These are phyloP conservation scores for Muscicapa striata DNA, from an alignment of 2,797 vertebrate species.

Conservation along the genomic window DNA sequence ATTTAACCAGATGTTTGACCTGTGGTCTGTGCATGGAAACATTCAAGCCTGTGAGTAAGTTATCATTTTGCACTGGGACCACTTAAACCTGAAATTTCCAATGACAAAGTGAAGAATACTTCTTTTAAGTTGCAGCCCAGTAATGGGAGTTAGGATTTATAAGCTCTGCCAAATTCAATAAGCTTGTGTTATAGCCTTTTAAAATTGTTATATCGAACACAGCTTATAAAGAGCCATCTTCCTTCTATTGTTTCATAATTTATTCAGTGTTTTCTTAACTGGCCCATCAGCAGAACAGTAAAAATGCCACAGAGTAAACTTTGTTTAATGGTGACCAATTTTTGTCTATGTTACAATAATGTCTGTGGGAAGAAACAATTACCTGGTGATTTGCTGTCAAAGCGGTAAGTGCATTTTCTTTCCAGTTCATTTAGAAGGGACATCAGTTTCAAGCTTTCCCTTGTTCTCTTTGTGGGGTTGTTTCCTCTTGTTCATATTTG, in stretches of 20 bases:
- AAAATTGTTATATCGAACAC: constrained; percentile 59
- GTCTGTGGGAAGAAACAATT: constrained; percentile 62
- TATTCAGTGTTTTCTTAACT: constrained; percentile 67
- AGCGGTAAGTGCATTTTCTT: constrained; percentile 35
- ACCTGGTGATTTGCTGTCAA: constrained; percentile 49
- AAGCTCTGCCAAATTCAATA: constrained; percentile 62
- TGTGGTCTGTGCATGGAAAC: background rate
- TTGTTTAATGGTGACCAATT: constrained; percentile 64
- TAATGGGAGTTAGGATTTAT: constrained; percentile 63
- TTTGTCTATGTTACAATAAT: constrained; percentile 55
- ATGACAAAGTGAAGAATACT: constrained; percentile 18
- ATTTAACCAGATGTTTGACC: background rate
- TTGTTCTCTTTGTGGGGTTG: background rate
- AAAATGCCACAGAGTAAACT: constrained; percentile 67
- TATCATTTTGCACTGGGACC: constrained; percentile 12
- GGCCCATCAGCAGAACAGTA: constrained; percentile 53
- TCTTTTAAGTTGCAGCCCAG: background rate
- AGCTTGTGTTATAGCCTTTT: constrained; percentile 64
- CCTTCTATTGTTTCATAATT: constrained; percentile 64
- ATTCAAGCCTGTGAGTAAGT: background rate
- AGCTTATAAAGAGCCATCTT: constrained; percentile 43
- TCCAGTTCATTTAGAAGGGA: constrained; percentile 48
- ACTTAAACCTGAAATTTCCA: constrained; percentile 36
- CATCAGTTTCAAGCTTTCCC: constrained; percentile 22
- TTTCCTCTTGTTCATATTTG: background rate